Base-by-base conservation (phyloP, 2,113 vertebrate genomes). In the Notarius lentiginosus region DNA sequence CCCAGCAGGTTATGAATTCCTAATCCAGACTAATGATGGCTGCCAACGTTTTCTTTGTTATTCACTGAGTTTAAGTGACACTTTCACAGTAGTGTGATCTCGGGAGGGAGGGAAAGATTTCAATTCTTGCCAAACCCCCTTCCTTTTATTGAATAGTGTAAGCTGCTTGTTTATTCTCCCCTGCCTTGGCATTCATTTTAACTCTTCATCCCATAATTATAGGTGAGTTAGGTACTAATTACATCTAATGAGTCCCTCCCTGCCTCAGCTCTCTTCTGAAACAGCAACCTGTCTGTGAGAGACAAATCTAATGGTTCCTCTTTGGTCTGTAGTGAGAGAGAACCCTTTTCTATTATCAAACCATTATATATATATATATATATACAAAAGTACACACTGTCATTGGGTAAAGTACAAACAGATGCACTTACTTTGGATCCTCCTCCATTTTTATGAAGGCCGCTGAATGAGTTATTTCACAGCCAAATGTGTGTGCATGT, bases 221-320 rank as follows among this genome's bases (percentile, higher is more conserved):
- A 87, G 89, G 89, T 91, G 82, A 86, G 58, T 87, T 84, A 86
- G 80, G 88, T 87, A 83, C 86, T 88, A 86, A 91, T 90, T 90
- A 91, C 82, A 79, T 75, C 70, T 34, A 83, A 66, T 84, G 85
- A 82, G 87, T 84, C 87, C 87, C 85, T 85, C 90, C 90, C 85
- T 58, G 24, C 80, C 73, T 87, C 60, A 47, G 34, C 51, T 79
- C 82, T 77, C 72, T 72, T 63, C 49, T 89, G 55, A 65, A 84
- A 83, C 83, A 79, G 82, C 84, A 82, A 51, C 58, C 72, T 88
- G 65, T 63, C 58, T 77, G 61, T 82, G 77, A 76, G 63, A 49
- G 75, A 85, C 70, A 72, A 84, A 30, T 61, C 87, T 63, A 27
- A 70, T 87, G 22, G 58, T 75, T 77, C 70, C 58, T 53, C 5